A percentile compares a stretch with the other conserved stretches of the same genome.
Conservation (phyloP, 2,797 vertebrate species). For the Pelochelys cantorii region DNA sequence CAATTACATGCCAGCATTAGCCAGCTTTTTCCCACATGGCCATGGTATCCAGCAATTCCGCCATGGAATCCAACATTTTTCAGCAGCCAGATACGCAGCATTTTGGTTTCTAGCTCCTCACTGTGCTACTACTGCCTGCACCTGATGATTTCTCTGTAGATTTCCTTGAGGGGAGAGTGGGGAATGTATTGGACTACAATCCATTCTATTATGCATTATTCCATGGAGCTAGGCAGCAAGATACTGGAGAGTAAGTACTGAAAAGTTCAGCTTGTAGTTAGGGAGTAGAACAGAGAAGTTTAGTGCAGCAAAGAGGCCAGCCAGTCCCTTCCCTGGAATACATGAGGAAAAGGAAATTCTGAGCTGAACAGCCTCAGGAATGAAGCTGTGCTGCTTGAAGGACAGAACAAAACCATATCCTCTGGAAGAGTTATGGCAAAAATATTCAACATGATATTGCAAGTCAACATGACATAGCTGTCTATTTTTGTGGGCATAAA, state of each 20-base stretch:
- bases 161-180: neutral
- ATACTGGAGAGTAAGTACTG: neutral
- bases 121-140: neutral
- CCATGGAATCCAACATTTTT: neutral
- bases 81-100: neutral
- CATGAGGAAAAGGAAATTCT: too few relatives aligned
- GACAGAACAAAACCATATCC: neutral
- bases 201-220: neutral
- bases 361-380: neutral
- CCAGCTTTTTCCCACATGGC: neutral
- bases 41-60: neutral
- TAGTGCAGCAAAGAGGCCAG: too few relatives aligned
- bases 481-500: neutral
- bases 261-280: neutral
- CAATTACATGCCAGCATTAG: neutral
- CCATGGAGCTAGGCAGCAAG: neutral
- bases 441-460: neutral
- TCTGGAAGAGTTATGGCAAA: neutral
- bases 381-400: neutral
- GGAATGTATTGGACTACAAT: neutral
- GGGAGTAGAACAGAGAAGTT: neutral
- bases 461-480: neutral
- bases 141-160: neutral
- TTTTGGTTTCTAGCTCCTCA: neutral
- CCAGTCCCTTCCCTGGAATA: neutral